These are phyloP conservation scores for Aradophagus sp. DNA, from an alignment of 1,140 invertebrate species.

Conservation along the genomic window DNA sequence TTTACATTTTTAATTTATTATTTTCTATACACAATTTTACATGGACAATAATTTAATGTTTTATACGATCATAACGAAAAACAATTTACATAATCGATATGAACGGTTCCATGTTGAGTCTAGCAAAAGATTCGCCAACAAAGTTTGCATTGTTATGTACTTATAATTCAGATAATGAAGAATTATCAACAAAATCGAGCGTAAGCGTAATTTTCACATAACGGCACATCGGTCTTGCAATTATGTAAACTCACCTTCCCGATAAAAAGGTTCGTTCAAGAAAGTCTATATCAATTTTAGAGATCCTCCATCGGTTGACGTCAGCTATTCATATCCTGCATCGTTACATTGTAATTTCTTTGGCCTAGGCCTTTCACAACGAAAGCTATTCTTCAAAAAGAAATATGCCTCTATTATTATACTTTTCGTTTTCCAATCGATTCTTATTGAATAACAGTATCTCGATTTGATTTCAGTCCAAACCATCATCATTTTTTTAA, in stretches of 20 bases:
- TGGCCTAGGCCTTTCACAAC: constrained; percentile 50
- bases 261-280: constrained; percentile 52
- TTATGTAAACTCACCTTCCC: constrained; percentile 53
- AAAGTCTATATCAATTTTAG: constrained; percentile 55
- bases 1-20: too few relatives aligned
- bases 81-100: constrained; percentile 6
- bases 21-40: too few relatives aligned
- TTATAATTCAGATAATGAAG: constrained; percentile 16
- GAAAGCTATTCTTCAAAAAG: constrained; percentile 42
- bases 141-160: too few relatives aligned
- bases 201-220: constrained; percentile 48
- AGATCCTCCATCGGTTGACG: constrained; percentile 51
- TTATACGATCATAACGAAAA: constrained; percentile 19
- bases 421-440: constrained; percentile 42
- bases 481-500: background rate
- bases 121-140: too few relatives aligned
- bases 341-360: constrained; percentile 55
- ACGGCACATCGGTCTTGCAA: constrained; percentile 47
- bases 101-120: constrained; percentile 19
- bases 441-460: constrained; percentile 18
- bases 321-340: constrained; percentile 52
- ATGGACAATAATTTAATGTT: too few relatives aligned
- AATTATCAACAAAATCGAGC: constrained; percentile 37
- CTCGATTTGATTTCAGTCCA: constrained; percentile 15
- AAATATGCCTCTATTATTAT: constrained; percentile 53